Evolutionary conservation across 2,113 vertebrate species (phyloP).

Genomic region (Carassius carassius): DNA sequence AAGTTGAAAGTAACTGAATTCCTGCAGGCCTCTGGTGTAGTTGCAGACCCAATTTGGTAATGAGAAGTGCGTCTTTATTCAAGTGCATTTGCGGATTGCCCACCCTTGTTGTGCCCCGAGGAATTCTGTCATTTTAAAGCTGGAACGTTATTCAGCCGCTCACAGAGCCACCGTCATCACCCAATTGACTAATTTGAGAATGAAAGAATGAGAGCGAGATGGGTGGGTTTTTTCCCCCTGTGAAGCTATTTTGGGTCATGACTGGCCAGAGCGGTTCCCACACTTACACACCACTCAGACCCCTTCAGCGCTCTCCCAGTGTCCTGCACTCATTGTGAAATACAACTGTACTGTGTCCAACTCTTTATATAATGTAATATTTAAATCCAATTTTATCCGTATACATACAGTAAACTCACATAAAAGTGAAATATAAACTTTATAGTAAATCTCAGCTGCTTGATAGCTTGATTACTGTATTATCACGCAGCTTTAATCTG

Average conservation of each 20-base stretch:
- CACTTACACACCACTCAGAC: slow-evolving; percentile 53
- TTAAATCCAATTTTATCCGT: too few species aligned
- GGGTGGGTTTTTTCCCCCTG: slow-evolving; percentile 50
- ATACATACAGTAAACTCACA: too few species aligned
- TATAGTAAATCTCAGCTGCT: too few species aligned
- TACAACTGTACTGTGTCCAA: background rate
- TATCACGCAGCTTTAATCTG: too few species aligned
- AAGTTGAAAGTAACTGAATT: slow-evolving; percentile 71
- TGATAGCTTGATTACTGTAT: too few species aligned
- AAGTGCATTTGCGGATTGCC: slow-evolving; percentile 68
- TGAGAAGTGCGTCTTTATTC: slow-evolving; percentile 71
- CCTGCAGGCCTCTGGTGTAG: slow-evolving; percentile 72
- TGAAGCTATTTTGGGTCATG: slow-evolving; percentile 69
- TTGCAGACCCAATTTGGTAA: slow-evolving; percentile 79
- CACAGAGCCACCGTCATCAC: slow-evolving; percentile 62
- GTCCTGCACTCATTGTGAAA: background rate
- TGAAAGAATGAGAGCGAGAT: slow-evolving; percentile 66
- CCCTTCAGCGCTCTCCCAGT: background rate
- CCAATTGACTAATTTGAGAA: slow-evolving; percentile 63
- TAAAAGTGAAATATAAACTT: too few species aligned
- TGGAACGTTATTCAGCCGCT: background rate
- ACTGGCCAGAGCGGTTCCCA: slow-evolving; percentile 70
- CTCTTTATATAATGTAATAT: background rate
- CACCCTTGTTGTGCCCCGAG: slow-evolving; percentile 60
- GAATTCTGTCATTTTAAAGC: slow-evolving; percentile 75